phyloP scores from a whole-genome alignment of 2,113 vertebrate species.

The Tragelaphus imberbis region DNA sequence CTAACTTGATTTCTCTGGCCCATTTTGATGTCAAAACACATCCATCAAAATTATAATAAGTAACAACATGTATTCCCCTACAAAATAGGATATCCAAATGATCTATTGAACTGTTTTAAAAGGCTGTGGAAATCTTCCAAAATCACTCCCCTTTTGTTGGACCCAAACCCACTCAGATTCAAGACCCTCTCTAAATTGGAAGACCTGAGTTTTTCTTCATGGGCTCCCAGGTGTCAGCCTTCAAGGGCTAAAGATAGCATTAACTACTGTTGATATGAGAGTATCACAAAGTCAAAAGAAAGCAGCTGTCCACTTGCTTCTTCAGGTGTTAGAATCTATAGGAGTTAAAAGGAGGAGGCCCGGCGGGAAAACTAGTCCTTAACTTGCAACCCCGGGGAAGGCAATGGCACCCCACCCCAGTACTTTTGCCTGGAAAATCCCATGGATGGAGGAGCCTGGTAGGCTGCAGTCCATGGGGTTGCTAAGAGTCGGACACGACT shows the following conservation, averaged over 20 bases:
- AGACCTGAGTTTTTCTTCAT: background rate
- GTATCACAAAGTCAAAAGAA: background rate
- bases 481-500: too few species aligned
- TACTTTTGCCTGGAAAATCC: too few species aligned
- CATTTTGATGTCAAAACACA: background rate
- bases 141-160: accelerated
- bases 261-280: too few species aligned
- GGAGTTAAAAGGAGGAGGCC: too few species aligned
- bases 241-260: background rate
- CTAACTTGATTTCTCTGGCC: background rate
- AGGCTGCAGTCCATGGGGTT: too few species aligned
- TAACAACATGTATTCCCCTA: background rate
- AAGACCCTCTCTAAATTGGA: background rate
- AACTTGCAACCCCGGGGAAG: too few species aligned
- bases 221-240: background rate
- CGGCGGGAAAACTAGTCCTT: background rate
- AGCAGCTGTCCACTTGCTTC: background rate
- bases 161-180: background rate
- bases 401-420: too few species aligned
- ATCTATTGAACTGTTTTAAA: background rate
- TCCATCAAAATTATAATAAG: background rate
- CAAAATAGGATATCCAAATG: background rate
- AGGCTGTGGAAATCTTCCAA: background rate
- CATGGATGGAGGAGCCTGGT: too few species aligned
- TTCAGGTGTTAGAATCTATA: background rate